Conservation (phyloP, 2,113 vertebrate genomes). For the Myrmophylax atrothorax region DNA sequence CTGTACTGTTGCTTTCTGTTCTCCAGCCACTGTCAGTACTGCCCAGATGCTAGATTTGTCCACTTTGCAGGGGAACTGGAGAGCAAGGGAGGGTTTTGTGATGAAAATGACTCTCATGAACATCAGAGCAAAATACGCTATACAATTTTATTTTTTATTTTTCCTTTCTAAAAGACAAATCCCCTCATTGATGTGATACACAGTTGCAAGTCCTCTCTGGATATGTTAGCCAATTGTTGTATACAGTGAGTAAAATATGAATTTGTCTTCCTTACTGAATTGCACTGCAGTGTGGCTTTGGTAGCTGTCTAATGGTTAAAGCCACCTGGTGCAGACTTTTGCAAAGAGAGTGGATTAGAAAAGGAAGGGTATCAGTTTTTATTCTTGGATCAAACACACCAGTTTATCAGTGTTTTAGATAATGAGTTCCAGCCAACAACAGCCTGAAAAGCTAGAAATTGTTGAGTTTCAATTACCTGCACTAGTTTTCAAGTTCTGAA, state of each 20-base stretch:
- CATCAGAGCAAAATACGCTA: not conserved
- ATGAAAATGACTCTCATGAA: not conserved
- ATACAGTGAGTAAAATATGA: not conserved
- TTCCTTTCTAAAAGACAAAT: not conserved
- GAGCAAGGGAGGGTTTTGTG: not conserved
- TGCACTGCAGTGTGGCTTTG: not conserved
- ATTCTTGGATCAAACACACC: not conserved
- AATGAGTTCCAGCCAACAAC: not conserved
- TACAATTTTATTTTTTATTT: not conserved
- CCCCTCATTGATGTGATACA: not conserved
- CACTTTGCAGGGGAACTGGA: not conserved
- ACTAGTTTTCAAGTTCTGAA: not conserved
- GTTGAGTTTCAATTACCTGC: not conserved
- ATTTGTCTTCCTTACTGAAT: not conserved
- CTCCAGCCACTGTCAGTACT: not conserved
- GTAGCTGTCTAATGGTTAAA: not conserved
- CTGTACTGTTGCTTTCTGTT: not conserved
- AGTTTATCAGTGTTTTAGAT: not conserved
- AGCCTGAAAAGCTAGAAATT: not conserved
- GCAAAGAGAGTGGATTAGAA: not conserved
- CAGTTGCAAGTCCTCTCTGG: not conserved
- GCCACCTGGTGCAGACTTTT: not conserved
- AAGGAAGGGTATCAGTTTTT: not conserved
- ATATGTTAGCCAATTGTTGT: not conserved
- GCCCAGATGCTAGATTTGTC: not conserved